Evolutionary conservation across 2,797 vertebrate species (phyloP).

Genomic region (Onychomys leucogaster): DNA sequence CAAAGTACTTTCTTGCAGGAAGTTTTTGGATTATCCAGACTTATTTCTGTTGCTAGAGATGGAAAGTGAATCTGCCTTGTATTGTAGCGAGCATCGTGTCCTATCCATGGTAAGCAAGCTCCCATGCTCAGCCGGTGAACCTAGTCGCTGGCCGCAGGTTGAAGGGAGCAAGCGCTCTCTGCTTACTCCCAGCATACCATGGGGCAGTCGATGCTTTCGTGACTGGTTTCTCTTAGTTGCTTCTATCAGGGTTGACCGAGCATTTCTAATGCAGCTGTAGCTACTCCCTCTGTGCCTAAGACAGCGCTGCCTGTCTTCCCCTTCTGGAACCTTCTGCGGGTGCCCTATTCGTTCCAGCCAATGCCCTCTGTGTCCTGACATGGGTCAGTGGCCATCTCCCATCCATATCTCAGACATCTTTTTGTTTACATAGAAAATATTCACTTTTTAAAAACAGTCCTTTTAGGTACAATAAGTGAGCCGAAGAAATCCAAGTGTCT

Average conservation of each 20-base stretch:
- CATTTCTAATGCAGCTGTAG: not conserved
- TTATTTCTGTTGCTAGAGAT: not conserved
- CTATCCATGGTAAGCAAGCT: not conserved
- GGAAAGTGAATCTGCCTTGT: not conserved
- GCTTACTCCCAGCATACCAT: not conserved
- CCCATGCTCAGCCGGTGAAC: not conserved
- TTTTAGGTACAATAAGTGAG: not conserved
- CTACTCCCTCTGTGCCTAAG: not conserved
- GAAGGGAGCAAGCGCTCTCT: not conserved
- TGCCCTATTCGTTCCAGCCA: no score
- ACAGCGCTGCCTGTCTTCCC: not conserved
- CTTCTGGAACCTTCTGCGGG: not conserved
- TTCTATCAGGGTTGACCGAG: not conserved
- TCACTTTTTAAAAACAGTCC: not conserved
- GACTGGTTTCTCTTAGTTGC: not conserved
- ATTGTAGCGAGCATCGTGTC: not conserved
- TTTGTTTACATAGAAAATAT: not conserved
- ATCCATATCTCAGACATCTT: not conserved
- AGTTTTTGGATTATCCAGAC: not conserved
- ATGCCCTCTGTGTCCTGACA: not conserved
- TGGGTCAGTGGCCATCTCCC: not conserved
- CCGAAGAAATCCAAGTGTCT: not conserved
- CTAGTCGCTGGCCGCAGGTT: not conserved
- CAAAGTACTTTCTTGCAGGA: not conserved
- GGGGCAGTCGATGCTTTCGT: not conserved